phyloP scores from a whole-genome alignment of 2,888 invertebrate genomes.

The Drosophila meridionalis region DNA sequence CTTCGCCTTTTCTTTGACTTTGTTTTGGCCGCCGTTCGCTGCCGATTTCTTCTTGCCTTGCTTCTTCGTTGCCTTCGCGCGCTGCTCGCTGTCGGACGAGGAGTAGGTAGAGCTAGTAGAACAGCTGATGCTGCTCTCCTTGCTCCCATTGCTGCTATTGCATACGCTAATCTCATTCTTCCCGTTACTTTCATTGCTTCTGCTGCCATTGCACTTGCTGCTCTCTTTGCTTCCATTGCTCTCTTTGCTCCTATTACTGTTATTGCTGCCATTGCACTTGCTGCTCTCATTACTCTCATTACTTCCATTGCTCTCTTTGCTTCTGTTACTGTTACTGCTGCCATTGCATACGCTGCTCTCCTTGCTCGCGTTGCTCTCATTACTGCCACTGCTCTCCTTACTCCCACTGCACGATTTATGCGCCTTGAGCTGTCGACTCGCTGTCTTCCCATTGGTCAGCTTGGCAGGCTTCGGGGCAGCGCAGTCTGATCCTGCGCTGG shows the following conservation, averaged over 20 bases:
- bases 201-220: background rate
- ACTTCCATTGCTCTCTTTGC: background rate
- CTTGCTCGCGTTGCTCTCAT: background rate
- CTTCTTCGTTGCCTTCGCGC: constrained; percentile 70
- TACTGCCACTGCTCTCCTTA: constrained; percentile 38
- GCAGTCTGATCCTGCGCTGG: constrained; percentile 86
- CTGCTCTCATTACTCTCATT: background rate
- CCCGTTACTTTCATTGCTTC: background rate
- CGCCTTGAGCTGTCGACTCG: constrained; percentile 81
- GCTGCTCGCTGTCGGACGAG: constrained; percentile 79
- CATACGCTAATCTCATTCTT: background rate
- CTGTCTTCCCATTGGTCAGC: constrained; percentile 25
- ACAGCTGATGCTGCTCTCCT: constrained; percentile 79
- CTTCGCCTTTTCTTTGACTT: constrained; percentile 27
- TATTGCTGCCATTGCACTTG: background rate
- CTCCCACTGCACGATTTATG: constrained; percentile 74
- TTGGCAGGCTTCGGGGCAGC: constrained; percentile 71
- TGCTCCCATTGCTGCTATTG: background rate
- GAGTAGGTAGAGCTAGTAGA: constrained; percentile 44
- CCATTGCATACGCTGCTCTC: constrained; percentile 10
- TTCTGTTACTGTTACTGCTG: background rate
- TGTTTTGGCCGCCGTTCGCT: constrained; percentile 39
- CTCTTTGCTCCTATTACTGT: background rate
- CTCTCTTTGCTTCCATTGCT: background rate
- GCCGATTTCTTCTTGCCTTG: constrained; percentile 72